Evolutionary conservation across 1,140 invertebrate species (phyloP).

Genomic region (Dufourea novaeangliae): DNA sequence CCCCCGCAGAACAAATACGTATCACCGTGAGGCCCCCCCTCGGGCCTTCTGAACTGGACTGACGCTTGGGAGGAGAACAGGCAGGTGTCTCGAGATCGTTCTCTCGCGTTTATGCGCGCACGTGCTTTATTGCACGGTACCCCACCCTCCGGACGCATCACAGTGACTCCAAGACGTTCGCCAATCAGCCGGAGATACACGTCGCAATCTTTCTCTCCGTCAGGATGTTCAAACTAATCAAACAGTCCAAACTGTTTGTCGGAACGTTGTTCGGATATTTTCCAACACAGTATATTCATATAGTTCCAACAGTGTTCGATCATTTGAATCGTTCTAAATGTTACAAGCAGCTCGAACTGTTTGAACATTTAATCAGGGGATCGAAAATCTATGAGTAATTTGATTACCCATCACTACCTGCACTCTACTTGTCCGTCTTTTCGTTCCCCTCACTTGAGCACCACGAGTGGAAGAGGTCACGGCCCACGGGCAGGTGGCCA

Average conservation of each 20-base stretch:
- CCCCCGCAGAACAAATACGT: conserved; percentile 57
- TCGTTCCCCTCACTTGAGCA: too few species aligned
- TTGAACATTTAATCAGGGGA: too few species aligned
- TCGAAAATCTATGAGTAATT: too few species aligned
- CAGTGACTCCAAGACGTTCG: conserved; percentile 77
- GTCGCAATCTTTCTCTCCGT: conserved; percentile 39
- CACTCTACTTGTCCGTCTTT: too few species aligned
- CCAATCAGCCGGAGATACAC: conserved; percentile 77
- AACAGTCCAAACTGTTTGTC: too few species aligned
- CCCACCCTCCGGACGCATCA: conserved; percentile 71
- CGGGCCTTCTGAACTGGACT: conserved; percentile 16
- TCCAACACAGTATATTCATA: too few species aligned
- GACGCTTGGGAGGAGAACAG: conserved; percentile 44
- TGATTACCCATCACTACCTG: too few species aligned
- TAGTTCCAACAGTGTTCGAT: too few species aligned
- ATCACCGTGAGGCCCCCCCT: conserved; percentile 42
- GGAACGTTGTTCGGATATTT: too few species aligned
- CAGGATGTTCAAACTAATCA: too few species aligned
- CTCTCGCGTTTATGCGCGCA: conserved; percentile 77
- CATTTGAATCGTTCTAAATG: too few species aligned
- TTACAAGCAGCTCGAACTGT: too few species aligned
- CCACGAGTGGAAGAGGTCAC: conserved; percentile 66
- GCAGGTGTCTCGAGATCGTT: conserved; percentile 76
- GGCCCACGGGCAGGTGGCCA: conserved; percentile 66
- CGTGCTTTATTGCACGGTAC: conserved; percentile 78